Evolutionary conservation across 2,797 vertebrate species (phyloP).

Genomic region (Dipus sagitta): DNA sequence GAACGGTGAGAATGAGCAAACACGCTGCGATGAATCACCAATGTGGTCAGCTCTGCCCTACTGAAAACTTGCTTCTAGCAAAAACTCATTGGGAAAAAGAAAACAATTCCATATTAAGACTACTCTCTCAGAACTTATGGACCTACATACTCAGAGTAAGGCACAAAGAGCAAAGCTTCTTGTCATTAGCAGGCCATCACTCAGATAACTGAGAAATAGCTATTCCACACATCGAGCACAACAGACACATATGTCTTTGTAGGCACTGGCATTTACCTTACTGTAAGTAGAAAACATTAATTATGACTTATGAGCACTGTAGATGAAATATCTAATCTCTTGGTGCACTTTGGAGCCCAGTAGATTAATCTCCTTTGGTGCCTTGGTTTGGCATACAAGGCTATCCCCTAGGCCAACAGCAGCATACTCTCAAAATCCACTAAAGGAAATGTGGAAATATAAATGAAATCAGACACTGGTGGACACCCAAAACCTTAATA

Average conservation of each 20-base stretch:
- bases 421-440: slow-evolving; percentile 1
- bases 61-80: not conserved
- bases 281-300: not conserved
- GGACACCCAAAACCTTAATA: not conserved
- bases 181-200: no score
- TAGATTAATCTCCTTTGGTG: not conserved
- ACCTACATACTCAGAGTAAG: not conserved
- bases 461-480: not conserved
- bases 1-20: not conserved
- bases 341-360: not conserved
- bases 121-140: not conserved
- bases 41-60: not conserved
- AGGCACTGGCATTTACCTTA: not conserved
- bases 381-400: not conserved
- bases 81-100: not conserved
- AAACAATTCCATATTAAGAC: not conserved
- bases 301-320: not conserved
- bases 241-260: not conserved
- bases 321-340: not conserved
- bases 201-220: not conserved
- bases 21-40: not conserved
- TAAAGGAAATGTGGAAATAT: not conserved
- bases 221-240: not conserved
- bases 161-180: accelerated
- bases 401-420: not conserved